A percentile compares a stretch with the other conserved stretches of the same genome.
These are phyloP conservation scores for Bergia sp. DNA, from an alignment of 92 coral and sea anemone species.

Conservation along the genomic window DNA sequence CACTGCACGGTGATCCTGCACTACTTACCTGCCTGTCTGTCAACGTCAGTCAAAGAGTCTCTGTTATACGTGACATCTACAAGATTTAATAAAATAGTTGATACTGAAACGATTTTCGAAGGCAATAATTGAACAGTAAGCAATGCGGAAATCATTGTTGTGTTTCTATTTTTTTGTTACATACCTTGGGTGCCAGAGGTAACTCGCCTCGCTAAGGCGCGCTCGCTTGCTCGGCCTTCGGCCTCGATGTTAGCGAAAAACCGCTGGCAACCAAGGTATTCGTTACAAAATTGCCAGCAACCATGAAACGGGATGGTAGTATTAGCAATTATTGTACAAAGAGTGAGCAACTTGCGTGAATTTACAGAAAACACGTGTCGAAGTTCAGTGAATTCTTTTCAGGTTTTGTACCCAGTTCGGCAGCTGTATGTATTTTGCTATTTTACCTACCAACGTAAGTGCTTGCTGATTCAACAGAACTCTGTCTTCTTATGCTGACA, in stretches of 20 bases:
- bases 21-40: too few species aligned
- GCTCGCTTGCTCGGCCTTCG: conserved; percentile 34
- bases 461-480: conserved; percentile 28
- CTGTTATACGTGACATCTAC: too few species aligned
- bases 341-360: conserved; percentile 10
- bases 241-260: conserved; percentile 35
- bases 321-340: neutral
- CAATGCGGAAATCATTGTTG: neutral
- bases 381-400: conserved; percentile 1
- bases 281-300: conserved; percentile 19
- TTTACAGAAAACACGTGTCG: conserved; percentile 25
- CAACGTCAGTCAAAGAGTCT: too few species aligned
- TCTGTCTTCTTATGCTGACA: conserved; percentile 9
- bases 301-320: too few species aligned
- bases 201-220: neutral
- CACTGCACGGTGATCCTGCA: too few species aligned
- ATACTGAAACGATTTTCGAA: conserved; percentile 22
- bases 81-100: neutral
- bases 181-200: conserved; percentile 24
- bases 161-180: conserved; percentile 25
- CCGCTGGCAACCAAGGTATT: conserved; percentile 20
- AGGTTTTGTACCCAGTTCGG: conserved; percentile 27
- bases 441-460: conserved; percentile 16
- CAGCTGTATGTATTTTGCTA: conserved; percentile 23
- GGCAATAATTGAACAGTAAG: neutral